A percentile compares a stretch with the other conserved stretches of the same genome.
These are phyloP conservation scores for Seriola rivoliana DNA, from an alignment of 2,113 vertebrate genomes.

Conservation along the genomic window DNA sequence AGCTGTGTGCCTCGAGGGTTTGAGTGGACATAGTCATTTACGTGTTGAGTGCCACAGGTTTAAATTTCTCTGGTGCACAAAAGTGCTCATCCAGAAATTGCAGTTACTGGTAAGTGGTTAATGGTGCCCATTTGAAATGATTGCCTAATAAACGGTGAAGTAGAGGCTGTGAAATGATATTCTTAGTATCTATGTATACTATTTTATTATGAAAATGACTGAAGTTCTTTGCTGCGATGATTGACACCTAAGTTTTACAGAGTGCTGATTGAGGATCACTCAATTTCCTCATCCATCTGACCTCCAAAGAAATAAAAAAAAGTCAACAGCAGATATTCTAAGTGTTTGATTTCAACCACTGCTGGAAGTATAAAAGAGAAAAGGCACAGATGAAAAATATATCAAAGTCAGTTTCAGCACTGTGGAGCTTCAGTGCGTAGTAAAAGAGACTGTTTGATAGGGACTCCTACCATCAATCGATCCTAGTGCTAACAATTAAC, in stretches of 20 bases:
- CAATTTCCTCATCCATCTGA: constrained; percentile 7
- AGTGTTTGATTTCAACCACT: neutral
- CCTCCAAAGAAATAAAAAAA: neutral
- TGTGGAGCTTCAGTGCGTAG: neutral
- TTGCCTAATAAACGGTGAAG: constrained; percentile 62
- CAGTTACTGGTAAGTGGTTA: constrained; percentile 66
- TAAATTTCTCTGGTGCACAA: constrained; percentile 54
- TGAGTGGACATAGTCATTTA: constrained; percentile 73
- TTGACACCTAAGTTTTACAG: neutral
- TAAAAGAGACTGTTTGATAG: constrained; percentile 27
- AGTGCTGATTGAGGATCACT: constrained; percentile 14
- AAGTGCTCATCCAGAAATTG: constrained; percentile 68
- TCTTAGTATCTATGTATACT: constrained; percentile 27
- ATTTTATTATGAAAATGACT: constrained; percentile 41
- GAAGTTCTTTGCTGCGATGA: neutral
- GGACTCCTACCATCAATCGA: constrained; percentile 18
- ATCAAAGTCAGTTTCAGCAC: constrained; percentile 14
- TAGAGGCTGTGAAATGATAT: constrained; percentile 47
- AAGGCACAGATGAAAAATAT: neutral
- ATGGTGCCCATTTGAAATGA: constrained; percentile 73
- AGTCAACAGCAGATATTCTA: neutral
- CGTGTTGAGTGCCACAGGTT: constrained; percentile 66
- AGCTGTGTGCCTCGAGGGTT: constrained; percentile 52
- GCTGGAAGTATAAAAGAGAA: neutral
- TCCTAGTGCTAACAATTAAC: constrained; percentile 54